phyloP scores from a whole-genome alignment of 1,140 invertebrate genomes.

The Drosophila micromelanica region DNA sequence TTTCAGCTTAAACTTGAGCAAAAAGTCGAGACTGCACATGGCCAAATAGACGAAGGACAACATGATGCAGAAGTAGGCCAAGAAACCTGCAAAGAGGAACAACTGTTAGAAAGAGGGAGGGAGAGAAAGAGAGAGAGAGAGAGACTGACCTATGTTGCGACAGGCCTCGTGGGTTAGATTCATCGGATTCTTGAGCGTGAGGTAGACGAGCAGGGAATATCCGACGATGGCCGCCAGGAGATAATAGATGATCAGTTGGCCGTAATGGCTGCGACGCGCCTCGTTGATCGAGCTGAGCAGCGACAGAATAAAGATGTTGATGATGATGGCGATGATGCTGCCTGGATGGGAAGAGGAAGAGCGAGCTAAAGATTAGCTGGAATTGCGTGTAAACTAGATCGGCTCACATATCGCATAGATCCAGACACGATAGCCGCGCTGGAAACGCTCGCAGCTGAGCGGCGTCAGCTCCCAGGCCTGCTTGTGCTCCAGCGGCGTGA shows the following conservation, averaged over 20 bases:
- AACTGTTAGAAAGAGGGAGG: not conserved
- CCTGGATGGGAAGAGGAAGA: slow-evolving; percentile 29
- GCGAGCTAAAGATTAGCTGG: not conserved
- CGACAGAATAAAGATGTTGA: slow-evolving; percentile 66
- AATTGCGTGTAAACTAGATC: no score
- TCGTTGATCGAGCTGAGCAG: slow-evolving; percentile 60
- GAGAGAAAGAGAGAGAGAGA: accelerated
- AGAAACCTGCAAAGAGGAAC: slow-evolving; percentile 84
- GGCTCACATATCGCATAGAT: slow-evolving; percentile 78
- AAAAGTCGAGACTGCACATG: slow-evolving; percentile 91
- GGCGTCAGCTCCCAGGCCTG: slow-evolving; percentile 66
- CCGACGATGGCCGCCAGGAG: slow-evolving; percentile 60
- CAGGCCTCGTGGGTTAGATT: slow-evolving; percentile 67
- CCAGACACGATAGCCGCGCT: slow-evolving; percentile 73
- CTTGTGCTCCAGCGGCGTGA: slow-evolving; percentile 72
- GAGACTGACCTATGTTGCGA: slow-evolving; percentile 63
- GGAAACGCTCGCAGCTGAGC: slow-evolving; percentile 74
- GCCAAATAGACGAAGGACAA: slow-evolving; percentile 91
- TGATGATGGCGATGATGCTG: slow-evolving; percentile 71
- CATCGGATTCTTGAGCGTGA: slow-evolving; percentile 73
- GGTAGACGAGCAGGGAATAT: slow-evolving; percentile 63
- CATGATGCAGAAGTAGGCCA: slow-evolving; percentile 90
- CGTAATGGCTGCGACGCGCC: slow-evolving; percentile 71
- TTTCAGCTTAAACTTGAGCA: slow-evolving; percentile 88
- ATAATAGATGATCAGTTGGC: slow-evolving; percentile 75